Evolutionary conservation across 2,888 invertebrate species (phyloP).

Genomic region (Elmis aenea): DNA sequence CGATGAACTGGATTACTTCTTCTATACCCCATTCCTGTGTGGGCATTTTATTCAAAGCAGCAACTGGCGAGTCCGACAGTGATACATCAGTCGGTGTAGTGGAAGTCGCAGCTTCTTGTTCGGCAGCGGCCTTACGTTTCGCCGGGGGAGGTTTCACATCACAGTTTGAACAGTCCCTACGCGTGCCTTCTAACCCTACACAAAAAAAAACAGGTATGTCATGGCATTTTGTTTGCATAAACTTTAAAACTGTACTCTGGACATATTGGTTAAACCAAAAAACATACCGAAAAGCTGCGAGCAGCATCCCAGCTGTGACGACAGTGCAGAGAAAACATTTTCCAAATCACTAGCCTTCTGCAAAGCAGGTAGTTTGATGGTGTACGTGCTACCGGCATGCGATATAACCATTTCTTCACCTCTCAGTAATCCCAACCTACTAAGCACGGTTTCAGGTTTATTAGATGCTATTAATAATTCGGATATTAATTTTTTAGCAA

Average conservation of each 20-base stretch:
- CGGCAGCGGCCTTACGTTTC: constrained; percentile 43
- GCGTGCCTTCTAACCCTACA: constrained; percentile 34
- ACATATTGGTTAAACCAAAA: background rate
- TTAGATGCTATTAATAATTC: constrained; percentile 38
- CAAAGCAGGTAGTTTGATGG: constrained; percentile 54
- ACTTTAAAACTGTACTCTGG: background rate
- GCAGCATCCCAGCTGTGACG: constrained; percentile 53
- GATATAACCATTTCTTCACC: constrained; percentile 43
- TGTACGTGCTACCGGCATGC: constrained; percentile 47
- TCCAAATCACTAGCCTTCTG: constrained; percentile 45
- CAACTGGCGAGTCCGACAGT: constrained; percentile 34
- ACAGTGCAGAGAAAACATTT: constrained; percentile 51
- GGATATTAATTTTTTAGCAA: constrained; percentile 42
- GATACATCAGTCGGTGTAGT: constrained; percentile 54
- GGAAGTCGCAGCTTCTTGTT: constrained; percentile 65
- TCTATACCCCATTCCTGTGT: constrained; percentile 91
- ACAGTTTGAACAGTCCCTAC: constrained; percentile 37
- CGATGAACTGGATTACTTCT: constrained; percentile 89
- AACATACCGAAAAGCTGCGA: constrained; percentile 51
- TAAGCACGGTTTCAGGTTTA: constrained; percentile 41
- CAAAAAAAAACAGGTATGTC: no score
- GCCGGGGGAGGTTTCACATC: constrained; percentile 37
- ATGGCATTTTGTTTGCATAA: background rate
- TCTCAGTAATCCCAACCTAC: constrained; percentile 35
- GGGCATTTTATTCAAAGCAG: constrained; percentile 49